A percentile compares a stretch with the other conserved stretches of the same genome.
Conservation (phyloP, 1,140 invertebrate species). For the Tetramorium alpestre region DNA sequence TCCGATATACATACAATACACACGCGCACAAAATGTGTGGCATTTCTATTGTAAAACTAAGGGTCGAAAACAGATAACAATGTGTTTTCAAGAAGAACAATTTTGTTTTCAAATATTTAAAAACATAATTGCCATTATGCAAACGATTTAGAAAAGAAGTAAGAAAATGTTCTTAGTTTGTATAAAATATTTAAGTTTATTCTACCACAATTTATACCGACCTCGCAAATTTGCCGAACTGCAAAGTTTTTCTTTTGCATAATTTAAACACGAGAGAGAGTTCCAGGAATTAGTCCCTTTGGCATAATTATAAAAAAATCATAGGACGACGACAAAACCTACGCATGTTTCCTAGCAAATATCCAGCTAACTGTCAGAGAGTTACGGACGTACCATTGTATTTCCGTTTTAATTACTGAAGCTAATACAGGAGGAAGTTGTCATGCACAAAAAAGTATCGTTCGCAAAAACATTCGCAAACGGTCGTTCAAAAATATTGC, state of each 20-base stretch:
- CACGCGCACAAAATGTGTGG: not conserved
- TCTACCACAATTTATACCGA: not conserved
- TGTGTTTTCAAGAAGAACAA: not conserved
- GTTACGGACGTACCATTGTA: not conserved
- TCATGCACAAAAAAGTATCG: not conserved
- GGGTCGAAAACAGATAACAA: not conserved
- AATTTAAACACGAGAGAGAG: not conserved
- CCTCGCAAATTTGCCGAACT: not conserved
- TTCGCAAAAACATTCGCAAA: constrained; percentile 16
- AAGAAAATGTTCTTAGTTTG: not conserved
- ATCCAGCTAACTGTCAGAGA: not conserved
- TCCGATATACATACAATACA: not conserved
- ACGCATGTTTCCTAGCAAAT: constrained; percentile 22
- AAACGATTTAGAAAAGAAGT: not conserved
- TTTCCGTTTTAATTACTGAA: constrained; percentile 37
- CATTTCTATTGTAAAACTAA: constrained; percentile 1
- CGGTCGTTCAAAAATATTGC: not conserved
- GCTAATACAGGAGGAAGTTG: constrained; percentile 24
- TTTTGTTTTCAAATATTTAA: not conserved
- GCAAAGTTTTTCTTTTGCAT: not conserved
- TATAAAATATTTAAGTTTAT: not conserved
- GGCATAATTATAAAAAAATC: constrained; percentile 16
- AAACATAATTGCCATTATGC: not conserved
- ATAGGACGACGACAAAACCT: not conserved
- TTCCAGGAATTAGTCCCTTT: not conserved